Percentiles rank a stretch among this genome's conserved stretches.
phyloP scores from a whole-genome alignment of 2,888 invertebrate genomes.

The Fissipunctia ypsillon region DNA sequence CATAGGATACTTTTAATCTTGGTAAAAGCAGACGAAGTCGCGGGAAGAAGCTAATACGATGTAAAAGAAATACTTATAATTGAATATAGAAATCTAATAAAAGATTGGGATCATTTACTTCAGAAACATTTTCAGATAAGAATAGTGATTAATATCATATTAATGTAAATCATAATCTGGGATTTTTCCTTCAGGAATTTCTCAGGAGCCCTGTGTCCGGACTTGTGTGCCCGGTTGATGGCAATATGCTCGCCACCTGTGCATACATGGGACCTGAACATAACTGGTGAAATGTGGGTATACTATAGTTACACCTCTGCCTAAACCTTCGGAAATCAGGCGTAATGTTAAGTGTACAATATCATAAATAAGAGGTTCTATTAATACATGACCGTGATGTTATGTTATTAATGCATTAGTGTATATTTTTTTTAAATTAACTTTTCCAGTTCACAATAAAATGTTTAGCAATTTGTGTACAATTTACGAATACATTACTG shows the following conservation, averaged over 20 bases:
- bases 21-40: background rate
- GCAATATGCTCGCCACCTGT: background rate
- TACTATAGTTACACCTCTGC: background rate
- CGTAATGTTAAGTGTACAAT: no score
- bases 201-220: background rate
- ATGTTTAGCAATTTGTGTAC: background rate
- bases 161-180: background rate
- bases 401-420: background rate
- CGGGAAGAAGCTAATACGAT: background rate
- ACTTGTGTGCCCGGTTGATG: background rate
- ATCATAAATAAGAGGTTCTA: background rate
- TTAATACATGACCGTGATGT: background rate
- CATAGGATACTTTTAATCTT: no score
- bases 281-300: background rate
- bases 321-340: background rate
- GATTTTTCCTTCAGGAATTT: no score
- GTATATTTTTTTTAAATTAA: background rate
- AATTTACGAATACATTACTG: background rate
- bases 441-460: background rate
- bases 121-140: background rate
- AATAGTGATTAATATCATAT: background rate
- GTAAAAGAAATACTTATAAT: slow-evolving; percentile 17
- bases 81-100: slow-evolving; percentile 8
- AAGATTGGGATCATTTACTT: background rate
- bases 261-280: background rate